Percentiles rank a stretch among this genome's conserved stretches.
These are phyloP conservation scores for Lamproptera curius DNA, from an alignment of 2,888 invertebrate genomes.

Conservation along the genomic window DNA sequence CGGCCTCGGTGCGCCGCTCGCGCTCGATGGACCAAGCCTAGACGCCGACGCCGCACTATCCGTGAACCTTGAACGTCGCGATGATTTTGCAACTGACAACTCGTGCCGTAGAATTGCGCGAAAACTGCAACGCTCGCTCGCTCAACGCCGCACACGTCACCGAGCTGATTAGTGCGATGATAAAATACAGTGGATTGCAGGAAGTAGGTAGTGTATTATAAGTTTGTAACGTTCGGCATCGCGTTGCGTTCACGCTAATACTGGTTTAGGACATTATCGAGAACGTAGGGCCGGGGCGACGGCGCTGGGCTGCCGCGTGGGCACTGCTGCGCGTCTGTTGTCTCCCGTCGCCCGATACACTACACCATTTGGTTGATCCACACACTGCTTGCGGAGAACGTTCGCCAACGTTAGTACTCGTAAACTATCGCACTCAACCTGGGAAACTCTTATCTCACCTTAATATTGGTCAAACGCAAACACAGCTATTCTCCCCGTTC, in stretches of 20 bases:
- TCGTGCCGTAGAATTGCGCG: slow-evolving; percentile 6
- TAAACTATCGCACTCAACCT: slow-evolving; percentile 30
- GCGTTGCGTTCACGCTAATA: slow-evolving; percentile 17
- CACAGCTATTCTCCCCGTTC: slow-evolving; percentile 40
- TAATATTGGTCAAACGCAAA: slow-evolving; percentile 32
- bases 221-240: not conserved
- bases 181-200: slow-evolving; percentile 15
- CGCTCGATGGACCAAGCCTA: slow-evolving; percentile 4
- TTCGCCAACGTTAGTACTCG: slow-evolving; percentile 63
- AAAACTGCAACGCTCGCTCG: slow-evolving; percentile 7
- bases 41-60: slow-evolving; percentile 1
- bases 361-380: slow-evolving; percentile 55
- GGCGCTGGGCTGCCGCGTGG: slow-evolving; percentile 52
- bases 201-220: slow-evolving; percentile 15
- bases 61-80: slow-evolving; percentile 15
- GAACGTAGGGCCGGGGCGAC: slow-evolving; percentile 48
- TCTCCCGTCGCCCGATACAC: slow-evolving; percentile 52
- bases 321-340: slow-evolving; percentile 65
- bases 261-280: slow-evolving; percentile 30
- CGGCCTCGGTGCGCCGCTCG: not conserved
- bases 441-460: slow-evolving; percentile 54
- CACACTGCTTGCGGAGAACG: slow-evolving; percentile 49
- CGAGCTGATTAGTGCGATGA: slow-evolving; percentile 4
- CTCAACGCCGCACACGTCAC: not conserved
- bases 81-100: slow-evolving; percentile 12